phyloP scores from a whole-genome alignment of 2,113 vertebrate species.

The Alces alces region DNA sequence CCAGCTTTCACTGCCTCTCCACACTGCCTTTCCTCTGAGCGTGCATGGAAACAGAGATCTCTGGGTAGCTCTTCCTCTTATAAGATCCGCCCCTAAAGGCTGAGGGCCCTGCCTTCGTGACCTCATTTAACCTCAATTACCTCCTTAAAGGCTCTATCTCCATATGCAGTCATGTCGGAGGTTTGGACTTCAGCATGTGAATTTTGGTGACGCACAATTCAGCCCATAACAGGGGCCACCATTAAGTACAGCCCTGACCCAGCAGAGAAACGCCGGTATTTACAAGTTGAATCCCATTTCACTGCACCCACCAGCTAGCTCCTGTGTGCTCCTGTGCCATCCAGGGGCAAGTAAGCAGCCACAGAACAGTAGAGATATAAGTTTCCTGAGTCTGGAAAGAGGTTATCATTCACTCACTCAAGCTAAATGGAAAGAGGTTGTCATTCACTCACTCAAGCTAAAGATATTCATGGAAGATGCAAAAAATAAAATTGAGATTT shows the following conservation, averaged over 20 bases:
- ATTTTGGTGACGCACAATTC: background rate
- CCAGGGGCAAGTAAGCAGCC: background rate
- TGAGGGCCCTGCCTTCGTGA: background rate
- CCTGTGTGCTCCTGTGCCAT: background rate
- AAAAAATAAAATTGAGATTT: slow-evolving; percentile 28
- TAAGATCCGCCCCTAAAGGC: background rate
- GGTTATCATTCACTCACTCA: background rate
- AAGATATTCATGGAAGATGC: slow-evolving; percentile 6
- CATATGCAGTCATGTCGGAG: background rate
- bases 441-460: background rate
- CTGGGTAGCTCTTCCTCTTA: background rate
- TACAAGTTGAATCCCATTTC: background rate
- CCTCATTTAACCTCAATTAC: background rate
- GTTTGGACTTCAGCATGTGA: background rate
- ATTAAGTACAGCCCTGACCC: background rate
- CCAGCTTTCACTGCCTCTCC: background rate
- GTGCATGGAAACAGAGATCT: background rate
- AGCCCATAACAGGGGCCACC: too few relatives aligned
- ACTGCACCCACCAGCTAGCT: background rate
- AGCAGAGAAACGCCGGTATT: background rate
- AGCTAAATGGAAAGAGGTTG: background rate
- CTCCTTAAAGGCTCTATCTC: background rate
- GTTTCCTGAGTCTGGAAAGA: background rate
- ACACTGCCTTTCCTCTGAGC: background rate
- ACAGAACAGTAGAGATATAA: background rate